Evolutionary conservation across 1,140 invertebrate species (phyloP).

Genomic region (Plectus sambesii): DNA sequence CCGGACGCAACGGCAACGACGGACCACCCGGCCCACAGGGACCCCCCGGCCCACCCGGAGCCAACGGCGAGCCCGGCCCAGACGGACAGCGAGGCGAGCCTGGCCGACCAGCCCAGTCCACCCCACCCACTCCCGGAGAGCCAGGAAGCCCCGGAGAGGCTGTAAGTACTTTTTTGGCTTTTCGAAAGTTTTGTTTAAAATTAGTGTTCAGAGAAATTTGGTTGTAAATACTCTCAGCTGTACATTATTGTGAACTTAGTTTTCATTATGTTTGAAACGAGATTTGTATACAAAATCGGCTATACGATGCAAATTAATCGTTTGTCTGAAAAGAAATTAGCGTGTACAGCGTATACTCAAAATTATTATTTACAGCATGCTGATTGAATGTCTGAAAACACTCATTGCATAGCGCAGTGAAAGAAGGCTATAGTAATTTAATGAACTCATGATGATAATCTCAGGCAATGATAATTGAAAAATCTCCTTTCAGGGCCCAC

Average conservation of each 20-base stretch:
- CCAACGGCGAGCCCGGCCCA: constrained; percentile 24
- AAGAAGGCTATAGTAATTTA: no score
- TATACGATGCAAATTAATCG: no score
- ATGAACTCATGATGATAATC: no score
- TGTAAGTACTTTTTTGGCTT: constrained; percentile 22
- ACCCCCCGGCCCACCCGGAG: constrained; percentile 31
- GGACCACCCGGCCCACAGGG: constrained; percentile 35
- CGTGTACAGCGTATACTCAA: no score
- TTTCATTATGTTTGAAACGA: constrained; percentile 7
- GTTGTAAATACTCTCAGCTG: constrained; percentile 6
- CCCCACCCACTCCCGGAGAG: constrained; percentile 43
- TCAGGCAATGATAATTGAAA: background rate
- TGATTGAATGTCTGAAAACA: no score
- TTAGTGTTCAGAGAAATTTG: no score
- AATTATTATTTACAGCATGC: no score
- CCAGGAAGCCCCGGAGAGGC: constrained; percentile 39
- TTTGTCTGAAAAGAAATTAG: no score
- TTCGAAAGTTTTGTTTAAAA: no score
- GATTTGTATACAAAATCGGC: no score
- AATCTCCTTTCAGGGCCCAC: constrained; percentile 23
- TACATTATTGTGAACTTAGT: background rate
- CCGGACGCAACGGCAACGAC: constrained; percentile 34
- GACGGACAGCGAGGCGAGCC: constrained; percentile 42
- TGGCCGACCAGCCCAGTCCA: constrained; percentile 43
- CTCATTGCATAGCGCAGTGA: no score